Conservation (phyloP, 2,888 invertebrate genomes). For the Leucoma salicis region DNA sequence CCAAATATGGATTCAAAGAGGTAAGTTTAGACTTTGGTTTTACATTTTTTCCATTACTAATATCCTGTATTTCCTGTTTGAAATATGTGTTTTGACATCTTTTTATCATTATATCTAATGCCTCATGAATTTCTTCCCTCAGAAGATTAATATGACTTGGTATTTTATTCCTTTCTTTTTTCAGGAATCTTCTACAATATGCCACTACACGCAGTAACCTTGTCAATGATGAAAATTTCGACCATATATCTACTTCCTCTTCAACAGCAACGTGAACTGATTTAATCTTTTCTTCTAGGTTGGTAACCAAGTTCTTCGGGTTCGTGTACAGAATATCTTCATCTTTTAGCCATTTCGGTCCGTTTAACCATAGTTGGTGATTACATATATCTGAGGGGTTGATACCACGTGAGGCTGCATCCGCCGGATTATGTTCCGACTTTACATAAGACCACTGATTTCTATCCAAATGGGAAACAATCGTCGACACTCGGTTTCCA, state of each 20-base stretch:
- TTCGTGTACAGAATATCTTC: background rate
- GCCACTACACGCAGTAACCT: background rate
- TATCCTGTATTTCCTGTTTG: background rate
- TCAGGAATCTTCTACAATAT: background rate
- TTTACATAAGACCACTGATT: slow-evolving; percentile 3
- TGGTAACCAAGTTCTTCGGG: background rate
- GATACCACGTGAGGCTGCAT: background rate
- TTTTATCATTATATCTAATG: background rate
- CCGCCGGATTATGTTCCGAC: slow-evolving; percentile 2
- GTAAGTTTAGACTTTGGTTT: too few relatives aligned
- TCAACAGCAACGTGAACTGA: background rate
- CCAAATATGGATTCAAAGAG: background rate
- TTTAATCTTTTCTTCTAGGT: background rate
- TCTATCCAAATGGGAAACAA: background rate
- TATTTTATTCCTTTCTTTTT: background rate
- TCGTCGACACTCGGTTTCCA: background rate
- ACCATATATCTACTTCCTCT: background rate
- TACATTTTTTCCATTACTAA: too few relatives aligned
- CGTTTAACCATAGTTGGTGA: background rate
- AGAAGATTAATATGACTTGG: background rate
- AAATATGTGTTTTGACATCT: background rate
- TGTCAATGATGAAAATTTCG: background rate
- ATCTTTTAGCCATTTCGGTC: background rate
- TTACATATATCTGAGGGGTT: too few relatives aligned
- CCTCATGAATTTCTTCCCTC: background rate